Evolutionary conservation across 2,797 vertebrate genomes (phyloP), one percentile per base, ranked within the genome.

Genomic region (Coreius guichenoti): DNA sequence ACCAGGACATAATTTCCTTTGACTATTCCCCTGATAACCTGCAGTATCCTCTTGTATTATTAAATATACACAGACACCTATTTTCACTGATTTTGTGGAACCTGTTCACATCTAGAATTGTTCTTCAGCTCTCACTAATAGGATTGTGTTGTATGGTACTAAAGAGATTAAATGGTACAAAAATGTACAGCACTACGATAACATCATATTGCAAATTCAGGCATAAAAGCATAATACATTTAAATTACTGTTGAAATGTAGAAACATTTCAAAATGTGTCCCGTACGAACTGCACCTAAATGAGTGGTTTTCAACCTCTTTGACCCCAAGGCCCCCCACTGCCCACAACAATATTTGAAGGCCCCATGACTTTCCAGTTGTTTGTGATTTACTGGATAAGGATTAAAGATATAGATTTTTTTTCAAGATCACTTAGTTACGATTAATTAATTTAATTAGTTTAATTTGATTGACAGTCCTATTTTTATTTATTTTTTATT

Each of bases 1-100:
- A 78, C 36, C 82, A 84, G 82, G 65, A 69, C 63, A 45, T 54
- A 0, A 39, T 68, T 76, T 67, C 36, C 33, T 75, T 63, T 68
- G 33, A 36, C 72, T 33, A 23, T 82, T 56, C 65, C 23, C 51
- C 29, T 75, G 81, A 54, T 67, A 39, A 67, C 26, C 26, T 31
- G 19, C 31, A 39, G 31, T 43, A n/a, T 76, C 65, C 29, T 68
- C 45, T 68, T 49, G 51, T 76, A 47, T 74, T 58, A 51, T 76
- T 68, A 43, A 54, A 68, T 68, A 29, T 67, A 73, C 47, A 6
- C 16, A 12, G 51, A 23, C 61, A 29, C 36, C 16, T 19, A 33
- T 81, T 67, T 76, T 65, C 23, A 51, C 58, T 39, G 14, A 14
- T 36, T 51, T 65, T 65, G 58, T 39, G 17, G 23, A 78, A 1